Conservation (phyloP, 2,797 vertebrate species). For the Pseudocheirus occidentalis region DNA sequence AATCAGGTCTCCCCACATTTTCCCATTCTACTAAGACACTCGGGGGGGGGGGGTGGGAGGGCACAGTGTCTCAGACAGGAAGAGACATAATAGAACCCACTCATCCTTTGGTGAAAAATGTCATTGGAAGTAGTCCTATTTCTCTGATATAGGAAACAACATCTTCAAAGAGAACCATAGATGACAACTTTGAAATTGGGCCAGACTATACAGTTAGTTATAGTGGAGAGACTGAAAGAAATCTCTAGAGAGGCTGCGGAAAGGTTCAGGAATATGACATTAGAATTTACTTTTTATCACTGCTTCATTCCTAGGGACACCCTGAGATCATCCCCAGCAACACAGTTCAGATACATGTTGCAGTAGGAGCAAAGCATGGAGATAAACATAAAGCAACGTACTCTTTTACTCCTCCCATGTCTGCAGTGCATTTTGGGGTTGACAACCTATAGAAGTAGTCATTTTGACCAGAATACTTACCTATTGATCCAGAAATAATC, state of each 20-base stretch:
- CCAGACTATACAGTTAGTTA: not conserved
- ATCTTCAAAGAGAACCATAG: not conserved
- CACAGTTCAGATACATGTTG: not conserved
- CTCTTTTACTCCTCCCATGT: not conserved
- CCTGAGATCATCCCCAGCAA: not conserved
- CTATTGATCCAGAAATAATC: slow-evolving; percentile 23
- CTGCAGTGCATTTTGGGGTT: slow-evolving; percentile 15
- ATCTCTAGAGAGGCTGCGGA: not conserved
- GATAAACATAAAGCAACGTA: not conserved
- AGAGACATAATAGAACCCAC: slow-evolving; percentile 37
- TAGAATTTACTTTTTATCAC: not conserved
- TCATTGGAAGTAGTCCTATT: slow-evolving; percentile 8
- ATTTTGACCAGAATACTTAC: slow-evolving; percentile 45
- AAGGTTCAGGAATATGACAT: slow-evolving; percentile 13
- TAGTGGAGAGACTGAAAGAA: slow-evolving; percentile 23
- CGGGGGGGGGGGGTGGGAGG: not conserved
- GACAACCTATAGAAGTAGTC: slow-evolving; percentile 3
- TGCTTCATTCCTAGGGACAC: not conserved
- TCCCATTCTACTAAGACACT: not conserved
- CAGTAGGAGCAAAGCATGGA: not conserved
- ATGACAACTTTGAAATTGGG: slow-evolving; percentile 51
- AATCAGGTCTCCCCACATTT: not conserved
- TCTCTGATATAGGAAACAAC: slow-evolving; percentile 29
- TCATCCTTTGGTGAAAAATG: not conserved
- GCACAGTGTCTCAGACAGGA: slow-evolving; percentile 12